These are phyloP conservation scores for Platycnemis pennipes DNA, from an alignment of 2,888 invertebrate genomes.

Conservation along the genomic window DNA sequence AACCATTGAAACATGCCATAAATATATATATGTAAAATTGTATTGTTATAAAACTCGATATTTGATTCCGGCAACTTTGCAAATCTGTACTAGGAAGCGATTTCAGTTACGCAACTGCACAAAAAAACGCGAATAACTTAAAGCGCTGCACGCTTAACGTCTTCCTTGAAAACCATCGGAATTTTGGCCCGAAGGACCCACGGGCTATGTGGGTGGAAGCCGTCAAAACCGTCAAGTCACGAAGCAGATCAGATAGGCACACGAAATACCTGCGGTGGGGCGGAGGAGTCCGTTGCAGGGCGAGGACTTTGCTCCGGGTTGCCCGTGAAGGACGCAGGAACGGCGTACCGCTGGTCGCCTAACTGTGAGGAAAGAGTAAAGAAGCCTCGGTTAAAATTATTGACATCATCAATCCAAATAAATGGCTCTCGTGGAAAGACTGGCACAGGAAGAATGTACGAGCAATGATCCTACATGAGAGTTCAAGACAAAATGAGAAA, in stretches of 20 bases:
- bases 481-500: too few species aligned
- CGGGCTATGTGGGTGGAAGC: constrained; percentile 43
- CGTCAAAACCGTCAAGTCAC: constrained; percentile 48
- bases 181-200: neutral
- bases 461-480: too few species aligned
- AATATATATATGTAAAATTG: constrained; percentile 3
- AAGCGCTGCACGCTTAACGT: neutral
- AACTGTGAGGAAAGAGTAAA: constrained; percentile 39
- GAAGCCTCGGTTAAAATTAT: neutral
- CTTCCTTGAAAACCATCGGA: neutral
- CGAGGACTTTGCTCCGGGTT: constrained; percentile 37
- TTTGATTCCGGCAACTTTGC: neutral
- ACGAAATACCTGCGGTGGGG: constrained; percentile 47
- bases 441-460: neutral
- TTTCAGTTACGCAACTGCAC: neutral
- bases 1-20: neutral
- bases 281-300: neutral
- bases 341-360: neutral
- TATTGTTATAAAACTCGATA: neutral
- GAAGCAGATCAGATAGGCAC: constrained; percentile 38
- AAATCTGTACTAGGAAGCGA: neutral
- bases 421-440: neutral
- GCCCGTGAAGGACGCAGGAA: constrained; percentile 42
- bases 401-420: neutral
- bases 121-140: neutral